Evolutionary conservation across 2,797 vertebrate species (phyloP), one percentile per base, ranked within the genome.

Genomic region (Melanotaenia parkinsoni): DNA sequence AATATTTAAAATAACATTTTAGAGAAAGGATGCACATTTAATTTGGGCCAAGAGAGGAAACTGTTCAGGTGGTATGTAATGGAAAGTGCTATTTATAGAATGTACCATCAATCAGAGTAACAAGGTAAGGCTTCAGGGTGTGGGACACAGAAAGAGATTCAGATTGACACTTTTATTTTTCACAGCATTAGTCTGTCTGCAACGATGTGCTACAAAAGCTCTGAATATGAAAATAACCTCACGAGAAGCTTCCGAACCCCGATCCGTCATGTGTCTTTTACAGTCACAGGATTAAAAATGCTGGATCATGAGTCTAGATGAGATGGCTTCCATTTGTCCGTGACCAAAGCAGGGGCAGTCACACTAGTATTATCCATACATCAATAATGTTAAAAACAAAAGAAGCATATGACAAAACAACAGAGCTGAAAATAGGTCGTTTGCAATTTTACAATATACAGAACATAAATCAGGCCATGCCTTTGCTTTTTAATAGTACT

Each of bases 151-250:
- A 67, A 37, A 67, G 7, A 43, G 11, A 54, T 60, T 70, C 45
- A 67, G 74, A 90, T 83, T 70, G 71, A 92, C 88, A 89, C 78
- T 30, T 92, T 95, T 95, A 94, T 94, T 94, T 82, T 87, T 92
- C 83, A 93, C 88, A 89, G 89, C 89, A 91, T 91, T 88, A 80
- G 74, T 86, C 70, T 77, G 80, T 83, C 82, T 85, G 84, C 83
- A 91, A 91, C 85, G 77, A 89, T 81, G 81, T 85, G 82, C 91
- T 92, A 93, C 81, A 91, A 91, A 92, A 93, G 82, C 80, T 79
- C 69, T 68, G 67, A 87, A 86, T 88, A 91, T 83, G 90, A 94
- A 92, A 93, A 93, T 82, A 92, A 89, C 43, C 67, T 81, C 40
- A 87, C 35, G 80, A 88, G 74, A 89, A 87, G 84, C 76, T 88